Percentiles rank a stretch among this genome's conserved stretches.
These are phyloP conservation scores for Pheosia tremula DNA, from an alignment of 2,888 invertebrate genomes.

Conservation along the genomic window DNA sequence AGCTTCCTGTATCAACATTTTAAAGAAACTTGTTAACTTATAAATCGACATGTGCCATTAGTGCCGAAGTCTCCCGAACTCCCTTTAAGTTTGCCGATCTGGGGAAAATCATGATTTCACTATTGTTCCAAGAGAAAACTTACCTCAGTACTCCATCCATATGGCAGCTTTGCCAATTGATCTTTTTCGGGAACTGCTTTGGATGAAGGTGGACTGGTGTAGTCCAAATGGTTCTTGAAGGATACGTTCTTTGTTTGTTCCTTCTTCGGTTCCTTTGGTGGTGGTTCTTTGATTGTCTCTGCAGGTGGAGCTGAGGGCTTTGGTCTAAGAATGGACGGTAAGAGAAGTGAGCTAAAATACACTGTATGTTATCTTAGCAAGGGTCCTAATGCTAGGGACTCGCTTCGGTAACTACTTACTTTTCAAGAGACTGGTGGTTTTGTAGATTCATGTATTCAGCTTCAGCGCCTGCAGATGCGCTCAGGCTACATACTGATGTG, in stretches of 20 bases:
- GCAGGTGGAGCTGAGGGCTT: conserved; percentile 71
- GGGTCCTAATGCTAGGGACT: too few species aligned
- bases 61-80: too few species aligned
- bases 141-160: conserved; percentile 76
- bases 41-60: too few species aligned
- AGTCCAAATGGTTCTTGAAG: conserved; percentile 80
- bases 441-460: conserved; percentile 73
- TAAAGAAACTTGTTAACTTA: conserved; percentile 15
- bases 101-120: too few species aligned
- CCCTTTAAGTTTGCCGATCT: too few species aligned
- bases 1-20: conserved; percentile 51
- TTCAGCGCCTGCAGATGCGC: conserved; percentile 86
- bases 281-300: conserved; percentile 65
- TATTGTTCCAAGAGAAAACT: conserved; percentile 27
- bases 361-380: too few species aligned
- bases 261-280: conserved; percentile 68
- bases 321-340: conserved; percentile 44
- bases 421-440: conserved; percentile 55
- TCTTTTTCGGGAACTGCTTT: conserved; percentile 80
- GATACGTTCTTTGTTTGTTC: conserved; percentile 81
- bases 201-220: conserved; percentile 72
- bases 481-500: conserved; percentile 89
- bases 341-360: neutral
- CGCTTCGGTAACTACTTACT: conserved; percentile 42
- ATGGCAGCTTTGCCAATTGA: conserved; percentile 78